Base-by-base conservation (phyloP, 2,113 vertebrate genomes). In the Solea senegalensis region DNA sequence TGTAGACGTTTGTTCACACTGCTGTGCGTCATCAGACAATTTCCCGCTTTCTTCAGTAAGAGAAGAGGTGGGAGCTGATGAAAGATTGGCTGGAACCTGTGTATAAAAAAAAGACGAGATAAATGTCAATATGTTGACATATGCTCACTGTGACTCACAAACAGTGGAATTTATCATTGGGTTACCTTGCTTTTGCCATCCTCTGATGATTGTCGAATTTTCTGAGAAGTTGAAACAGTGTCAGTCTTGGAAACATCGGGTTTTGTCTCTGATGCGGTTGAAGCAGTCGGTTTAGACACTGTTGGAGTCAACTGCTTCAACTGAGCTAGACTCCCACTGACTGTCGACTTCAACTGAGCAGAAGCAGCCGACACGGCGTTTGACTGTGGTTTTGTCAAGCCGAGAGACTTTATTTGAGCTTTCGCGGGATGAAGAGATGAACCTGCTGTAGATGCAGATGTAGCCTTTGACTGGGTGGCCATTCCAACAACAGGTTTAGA, bases 101-200 rank as follows among this genome's bases (percentile, higher is more conserved):
- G 5, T 13, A 58, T 51, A 54, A 62, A 74, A 7, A 62, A 15
- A 71, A 10, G 3, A 4, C 64, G 34, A 71, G 4, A 9, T 44
- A n/a, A 39, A 46, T 49, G 53, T 7, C 16, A 65, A 13, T 12
- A 34, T 9, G 14, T 3, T 16, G 8, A 43, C 2, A 21, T 49
- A 39, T n/a, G 7, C 16, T 12, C 0, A 26, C 43, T 13, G 26
- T 52, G 51, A 66, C 3, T 65, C 11, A 51, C 4, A 50, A 3
- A 5, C 0, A 1, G 8, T 3, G n/a, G 5, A 0, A 54, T 41
- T 44, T 15, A 59, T 48, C 27, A 58, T 26, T 13, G 1, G 40
- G 0, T 76, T 85, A 94, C 93, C 89, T 92, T 84, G 81, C 65
- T 70, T 69, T 75, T 81, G 44, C 48, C 40, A 0, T 83, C 64